These are phyloP conservation scores for Sanderia malayensis DNA, from an alignment of 30 jellyfish, hydroid and myxozoan genomes.

Conservation along the genomic window DNA sequence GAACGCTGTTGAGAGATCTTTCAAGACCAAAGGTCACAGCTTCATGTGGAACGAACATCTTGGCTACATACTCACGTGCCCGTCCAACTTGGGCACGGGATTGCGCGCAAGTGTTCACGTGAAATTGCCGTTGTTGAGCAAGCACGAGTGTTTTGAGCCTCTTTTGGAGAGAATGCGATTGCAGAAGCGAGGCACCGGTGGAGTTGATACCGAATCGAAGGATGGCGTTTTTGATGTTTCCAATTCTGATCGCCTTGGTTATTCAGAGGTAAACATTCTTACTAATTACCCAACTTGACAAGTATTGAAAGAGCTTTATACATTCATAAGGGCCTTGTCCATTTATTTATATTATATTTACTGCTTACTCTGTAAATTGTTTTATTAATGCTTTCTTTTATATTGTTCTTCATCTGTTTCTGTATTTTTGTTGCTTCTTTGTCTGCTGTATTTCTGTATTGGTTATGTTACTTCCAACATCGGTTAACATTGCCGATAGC, in stretches of 20 bases:
- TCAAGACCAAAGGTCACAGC: slow-evolving; percentile 36
- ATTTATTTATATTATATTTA: too few species aligned
- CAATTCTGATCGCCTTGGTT: slow-evolving; percentile 66
- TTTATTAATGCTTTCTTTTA: too few species aligned
- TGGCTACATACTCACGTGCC: slow-evolving; percentile 72
- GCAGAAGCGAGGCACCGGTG: slow-evolving; percentile 62
- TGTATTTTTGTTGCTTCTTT: too few species aligned
- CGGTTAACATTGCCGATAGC: too few species aligned
- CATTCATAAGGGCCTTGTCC: too few species aligned
- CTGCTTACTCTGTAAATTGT: too few species aligned
- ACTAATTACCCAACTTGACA: too few species aligned
- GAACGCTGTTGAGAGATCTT: slow-evolving; percentile 18
- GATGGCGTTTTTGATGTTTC: slow-evolving; percentile 72
- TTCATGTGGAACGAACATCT: slow-evolving; percentile 77
- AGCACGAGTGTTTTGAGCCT: slow-evolving; percentile 8
- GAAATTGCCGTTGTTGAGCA: slow-evolving; percentile 45
- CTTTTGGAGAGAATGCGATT: slow-evolving; percentile 29
- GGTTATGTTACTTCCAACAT: too few species aligned
- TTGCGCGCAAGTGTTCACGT: slow-evolving; percentile 85
- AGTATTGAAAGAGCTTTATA: too few species aligned
- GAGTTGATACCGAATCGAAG: slow-evolving; percentile 65
- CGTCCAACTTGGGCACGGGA: slow-evolving; percentile 84
- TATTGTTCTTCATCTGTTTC: too few species aligned
- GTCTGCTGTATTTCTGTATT: too few species aligned
- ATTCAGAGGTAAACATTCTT: slow-evolving; percentile 56